Base-by-base conservation (phyloP, 2,797 vertebrate species). In the Eurystomus glaucurus region DNA sequence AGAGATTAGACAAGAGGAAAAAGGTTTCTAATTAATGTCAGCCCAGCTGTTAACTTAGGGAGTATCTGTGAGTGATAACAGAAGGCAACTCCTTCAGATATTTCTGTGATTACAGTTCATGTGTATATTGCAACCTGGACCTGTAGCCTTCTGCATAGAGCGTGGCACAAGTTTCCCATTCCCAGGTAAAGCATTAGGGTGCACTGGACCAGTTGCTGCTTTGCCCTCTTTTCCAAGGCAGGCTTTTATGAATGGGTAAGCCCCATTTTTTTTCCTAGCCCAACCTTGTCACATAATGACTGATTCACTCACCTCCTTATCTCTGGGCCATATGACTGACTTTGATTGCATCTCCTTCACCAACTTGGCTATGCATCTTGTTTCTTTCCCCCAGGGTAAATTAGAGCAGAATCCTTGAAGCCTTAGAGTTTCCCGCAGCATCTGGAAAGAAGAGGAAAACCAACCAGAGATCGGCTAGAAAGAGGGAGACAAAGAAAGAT, bases 381-480 rank as follows among this genome's bases (percentile, higher is more conserved):
- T 83, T 96, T 93, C 89, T 93, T 93, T 88, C 39, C 86, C 75
- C 0, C 1, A 9, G 61, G 93, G 75, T 5, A 14, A 85, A 91
- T 91, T 75, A 85, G 81, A 78, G 71, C 68, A 94, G 84, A 95
- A 88, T 80, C 43, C 70, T 74, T 84, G 88, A 81, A 82, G 76
- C 71, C 60, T 92, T 75, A 72, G 62, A 85, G 64, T 70, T 93
- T 95, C 60, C 64, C 4, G 11, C n/a, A 94, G 75, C 93, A 83
- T 91, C 85, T 96, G 93, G 89, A 94, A 93, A 95, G 78, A 92
- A 94, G 78, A 97, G 79, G 61, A 96, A 96, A 89, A 89, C 22
- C 43, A 72, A 89, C 22, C 43, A 72, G 81, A 77, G 29, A 88
- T 72, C 80, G 91, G 87, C 81, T 91, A 95, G 81, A 91, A 95